Conservation (phyloP, 2,113 vertebrate species). For the Corythoichthys intestinalis region DNA sequence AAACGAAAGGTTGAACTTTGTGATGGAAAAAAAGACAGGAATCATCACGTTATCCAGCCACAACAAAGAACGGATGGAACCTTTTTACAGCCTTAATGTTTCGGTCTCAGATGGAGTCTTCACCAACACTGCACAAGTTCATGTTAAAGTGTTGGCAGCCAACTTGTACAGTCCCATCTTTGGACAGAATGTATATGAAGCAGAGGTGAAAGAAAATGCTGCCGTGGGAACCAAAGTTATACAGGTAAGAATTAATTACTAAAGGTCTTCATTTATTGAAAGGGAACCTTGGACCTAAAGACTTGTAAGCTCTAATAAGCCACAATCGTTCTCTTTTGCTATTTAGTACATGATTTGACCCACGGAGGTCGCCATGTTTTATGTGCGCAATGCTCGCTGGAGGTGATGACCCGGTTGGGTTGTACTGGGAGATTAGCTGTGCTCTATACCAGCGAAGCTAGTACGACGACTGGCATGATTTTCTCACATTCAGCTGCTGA, state of each 20-base stretch:
- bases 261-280: too few relatives aligned
- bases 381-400: too few relatives aligned
- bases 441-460: too few relatives aligned
- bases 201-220: constrained; percentile 86
- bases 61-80: constrained; percentile 86
- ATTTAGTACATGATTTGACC: too few relatives aligned
- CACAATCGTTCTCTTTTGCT: too few relatives aligned
- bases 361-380: too few relatives aligned
- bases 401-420: too few relatives aligned
- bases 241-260: constrained; percentile 66
- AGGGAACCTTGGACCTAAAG: too few relatives aligned
- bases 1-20: constrained; percentile 87
- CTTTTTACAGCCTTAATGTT: constrained; percentile 88
- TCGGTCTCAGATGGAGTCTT: constrained; percentile 94
- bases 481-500: too few relatives aligned
- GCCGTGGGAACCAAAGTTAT: constrained; percentile 83
- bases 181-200: constrained; percentile 82
- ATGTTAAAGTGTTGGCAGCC: constrained; percentile 83
- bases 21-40: constrained; percentile 84
- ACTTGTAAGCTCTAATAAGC: too few relatives aligned
- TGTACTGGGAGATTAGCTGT: too few relatives aligned
- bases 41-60: constrained; percentile 86
- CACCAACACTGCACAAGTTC: constrained; percentile 93
- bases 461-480: too few relatives aligned
- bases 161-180: constrained; percentile 90